A percentile compares a stretch with the other conserved stretches of the same genome.
These are phyloP conservation scores for Phodopus roborovskii DNA, from an alignment of 2,113 vertebrate genomes.

Conservation along the genomic window DNA sequence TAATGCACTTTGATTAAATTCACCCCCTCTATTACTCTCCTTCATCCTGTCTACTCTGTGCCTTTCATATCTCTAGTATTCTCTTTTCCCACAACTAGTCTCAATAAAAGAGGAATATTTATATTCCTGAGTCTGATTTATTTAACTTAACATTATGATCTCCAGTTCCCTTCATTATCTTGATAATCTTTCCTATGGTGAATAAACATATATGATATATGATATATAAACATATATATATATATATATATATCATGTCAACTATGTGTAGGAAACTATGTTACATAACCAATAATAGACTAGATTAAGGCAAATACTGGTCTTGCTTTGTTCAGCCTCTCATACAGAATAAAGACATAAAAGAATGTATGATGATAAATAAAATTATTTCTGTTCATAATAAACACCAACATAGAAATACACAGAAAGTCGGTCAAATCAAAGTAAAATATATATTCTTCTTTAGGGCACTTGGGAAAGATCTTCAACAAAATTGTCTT, in stretches of 20 bases:
- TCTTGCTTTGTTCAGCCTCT: neutral
- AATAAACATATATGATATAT: too few relatives aligned
- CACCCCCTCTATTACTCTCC: too few relatives aligned
- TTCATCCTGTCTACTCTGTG: too few relatives aligned
- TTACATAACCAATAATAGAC: neutral
- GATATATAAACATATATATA: neutral
- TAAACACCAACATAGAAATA: neutral
- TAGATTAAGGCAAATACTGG: neutral
- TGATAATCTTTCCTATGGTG: neutral
- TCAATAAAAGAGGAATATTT: neutral
- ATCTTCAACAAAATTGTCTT: neutral
- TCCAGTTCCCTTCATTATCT: neutral
- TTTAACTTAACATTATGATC: neutral
- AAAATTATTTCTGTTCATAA: neutral
- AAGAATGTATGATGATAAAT: neutral
- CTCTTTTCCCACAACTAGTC: neutral
- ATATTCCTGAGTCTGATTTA: neutral
- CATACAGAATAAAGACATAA: neutral
- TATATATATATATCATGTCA: neutral
- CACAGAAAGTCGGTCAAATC: neutral
- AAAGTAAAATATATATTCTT: neutral
- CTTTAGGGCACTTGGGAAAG: neutral
- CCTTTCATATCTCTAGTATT: neutral
- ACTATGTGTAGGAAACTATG: neutral
- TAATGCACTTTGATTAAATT: neutral